Base-by-base conservation (phyloP, 2,113 vertebrate species). In the Myodes glareolus region DNA sequence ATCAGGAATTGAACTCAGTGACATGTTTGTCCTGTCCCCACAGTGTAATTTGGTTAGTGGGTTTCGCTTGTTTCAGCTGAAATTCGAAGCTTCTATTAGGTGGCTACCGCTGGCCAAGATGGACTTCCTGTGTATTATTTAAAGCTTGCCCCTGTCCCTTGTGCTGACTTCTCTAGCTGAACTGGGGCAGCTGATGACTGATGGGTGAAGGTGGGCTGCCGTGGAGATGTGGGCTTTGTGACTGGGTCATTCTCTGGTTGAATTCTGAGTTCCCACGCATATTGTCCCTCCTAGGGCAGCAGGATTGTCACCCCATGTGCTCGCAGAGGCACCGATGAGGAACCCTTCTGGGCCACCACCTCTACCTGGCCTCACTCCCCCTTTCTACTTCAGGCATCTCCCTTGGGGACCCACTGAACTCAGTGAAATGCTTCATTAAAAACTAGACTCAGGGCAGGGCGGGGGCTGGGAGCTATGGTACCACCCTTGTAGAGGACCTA, bases 1-100 rank as follows among this genome's bases (percentile, higher is more conserved):
- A 27, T 25, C 72, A 50, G 47, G 75, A 39, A 39, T 11, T 45
- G 52, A 50, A 58, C 82, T 19, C 0, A 61, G 25, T 36, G 52
- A 42, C 91, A 52, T 3, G 42, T 39, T 31, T 36, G 17, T 86
- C 39, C 73, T 21, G 0, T 70, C 12, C 8, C 3, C n/a, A 23
- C 17, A 1, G 0, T 12, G 47, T 84, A 4, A 67, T 19, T 55
- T 42, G 0, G 70, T 75, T 72, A 68, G 90, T 88, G 36, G 50
- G 27, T 75, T 96, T 72, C 36, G 58, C 78, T 72, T 70, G 70
- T 96, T 93, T 82, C 72, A 87, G 95, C 88, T 94, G 94, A 97
- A 95, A 87, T 65, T 67, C 0, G 12, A 95, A 47, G 84, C 92
- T 81, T 58, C 96, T 88, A 58, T 92, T 86, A 94, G 90, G 47